Percentiles rank a stretch among this genome's conserved stretches.
Conservation (phyloP, 2,113 vertebrate species). For the Dipodomys stephensi region DNA sequence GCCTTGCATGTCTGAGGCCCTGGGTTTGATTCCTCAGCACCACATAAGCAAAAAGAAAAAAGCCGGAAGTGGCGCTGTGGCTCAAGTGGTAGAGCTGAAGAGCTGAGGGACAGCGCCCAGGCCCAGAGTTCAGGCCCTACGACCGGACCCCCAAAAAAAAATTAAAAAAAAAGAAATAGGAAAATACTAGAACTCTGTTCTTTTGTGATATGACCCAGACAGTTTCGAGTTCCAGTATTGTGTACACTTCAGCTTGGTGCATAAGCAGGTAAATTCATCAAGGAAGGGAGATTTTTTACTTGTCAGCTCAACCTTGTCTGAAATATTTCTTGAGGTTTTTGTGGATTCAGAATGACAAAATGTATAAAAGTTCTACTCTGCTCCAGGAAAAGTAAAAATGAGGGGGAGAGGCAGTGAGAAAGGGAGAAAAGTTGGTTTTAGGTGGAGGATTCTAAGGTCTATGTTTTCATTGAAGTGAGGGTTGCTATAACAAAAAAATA, state of each 20-base stretch:
- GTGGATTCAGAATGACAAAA: background rate
- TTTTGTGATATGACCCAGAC: background rate
- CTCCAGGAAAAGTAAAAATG: background rate
- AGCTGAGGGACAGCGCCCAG: no score
- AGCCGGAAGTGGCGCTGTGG: no score
- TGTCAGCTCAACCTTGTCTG: background rate
- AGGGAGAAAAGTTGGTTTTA: background rate
- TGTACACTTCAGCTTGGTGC: background rate
- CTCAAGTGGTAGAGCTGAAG: no score
- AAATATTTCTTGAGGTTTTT: background rate
- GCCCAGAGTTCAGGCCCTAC: no score
- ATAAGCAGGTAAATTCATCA: background rate
- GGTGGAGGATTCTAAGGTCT: background rate
- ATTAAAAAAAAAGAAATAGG: background rate
- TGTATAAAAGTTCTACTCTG: conserved; percentile 14
- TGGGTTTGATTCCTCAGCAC: no score
- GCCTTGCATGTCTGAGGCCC: no score
- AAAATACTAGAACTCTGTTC: background rate
- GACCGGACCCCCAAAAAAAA: no score
- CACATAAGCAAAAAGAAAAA: no score
- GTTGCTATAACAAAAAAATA: background rate
- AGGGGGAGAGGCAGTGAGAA: background rate
- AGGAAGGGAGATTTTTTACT: background rate
- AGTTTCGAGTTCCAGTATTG: background rate
- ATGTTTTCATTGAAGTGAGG: background rate